Evolutionary conservation across 2,797 vertebrate species (phyloP).

Genomic region (Mus caroli): DNA sequence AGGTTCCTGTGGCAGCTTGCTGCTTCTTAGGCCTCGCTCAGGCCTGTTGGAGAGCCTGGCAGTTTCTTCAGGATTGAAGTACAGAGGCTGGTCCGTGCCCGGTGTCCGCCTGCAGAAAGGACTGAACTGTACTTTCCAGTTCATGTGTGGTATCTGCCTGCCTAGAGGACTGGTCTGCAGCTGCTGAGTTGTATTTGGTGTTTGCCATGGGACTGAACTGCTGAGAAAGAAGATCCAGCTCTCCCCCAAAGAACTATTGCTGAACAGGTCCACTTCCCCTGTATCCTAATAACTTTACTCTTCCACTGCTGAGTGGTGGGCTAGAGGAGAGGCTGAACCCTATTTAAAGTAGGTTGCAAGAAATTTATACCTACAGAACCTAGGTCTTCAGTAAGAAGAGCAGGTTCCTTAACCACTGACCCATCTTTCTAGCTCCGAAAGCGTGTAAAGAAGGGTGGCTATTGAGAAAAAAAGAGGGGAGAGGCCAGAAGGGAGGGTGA

Average conservation of each 20-base stretch:
- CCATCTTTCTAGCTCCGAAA: background rate
- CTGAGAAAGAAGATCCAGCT: background rate
- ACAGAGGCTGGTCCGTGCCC: background rate
- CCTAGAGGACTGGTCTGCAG: background rate
- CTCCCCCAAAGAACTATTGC: background rate
- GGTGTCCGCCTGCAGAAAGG: background rate
- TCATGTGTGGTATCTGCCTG: background rate
- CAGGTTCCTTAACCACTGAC: background rate
- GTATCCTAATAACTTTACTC: background rate
- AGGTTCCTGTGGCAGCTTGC: background rate
- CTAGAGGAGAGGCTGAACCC: background rate
- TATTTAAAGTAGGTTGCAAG: background rate
- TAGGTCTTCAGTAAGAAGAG: background rate
- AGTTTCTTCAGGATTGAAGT: background rate
- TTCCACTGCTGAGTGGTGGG: background rate
- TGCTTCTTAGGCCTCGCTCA: background rate
- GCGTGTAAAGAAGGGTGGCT: background rate
- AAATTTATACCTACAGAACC: background rate
- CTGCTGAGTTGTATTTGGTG: background rate
- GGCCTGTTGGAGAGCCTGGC: background rate
- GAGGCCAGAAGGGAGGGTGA: background rate
- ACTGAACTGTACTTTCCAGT: background rate
- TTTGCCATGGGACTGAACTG: background rate
- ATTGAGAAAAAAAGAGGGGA: background rate
- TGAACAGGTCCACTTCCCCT: background rate